Evolutionary conservation across 2,113 vertebrate species (phyloP).

Genomic region (Prunella fulvescens): DNA sequence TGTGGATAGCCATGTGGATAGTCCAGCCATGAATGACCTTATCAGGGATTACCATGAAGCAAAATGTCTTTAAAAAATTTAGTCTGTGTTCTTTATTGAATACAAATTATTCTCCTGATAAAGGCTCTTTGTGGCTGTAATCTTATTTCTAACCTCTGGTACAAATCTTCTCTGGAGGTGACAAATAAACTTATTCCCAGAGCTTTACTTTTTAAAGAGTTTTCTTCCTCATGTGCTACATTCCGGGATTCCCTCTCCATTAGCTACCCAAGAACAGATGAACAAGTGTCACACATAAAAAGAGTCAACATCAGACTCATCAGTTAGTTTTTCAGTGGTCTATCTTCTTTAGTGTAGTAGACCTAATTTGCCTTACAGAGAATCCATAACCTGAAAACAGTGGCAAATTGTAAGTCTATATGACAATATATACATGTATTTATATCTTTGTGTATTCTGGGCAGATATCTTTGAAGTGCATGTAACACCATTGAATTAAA

Average conservation of each 20-base stretch:
- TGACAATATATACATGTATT: not conserved
- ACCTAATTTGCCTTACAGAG: not conserved
- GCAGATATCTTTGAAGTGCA: not conserved
- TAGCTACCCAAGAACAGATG: not conserved
- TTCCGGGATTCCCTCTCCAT: not conserved
- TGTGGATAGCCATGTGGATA: no score
- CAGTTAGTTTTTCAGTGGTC: not conserved
- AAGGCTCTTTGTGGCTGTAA: not conserved
- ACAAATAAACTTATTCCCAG: not conserved
- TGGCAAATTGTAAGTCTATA: not conserved
- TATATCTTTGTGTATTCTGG: not conserved
- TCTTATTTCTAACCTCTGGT: not conserved
- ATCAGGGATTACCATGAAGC: not conserved
- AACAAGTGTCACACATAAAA: fast-evolving
- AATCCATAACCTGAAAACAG: not conserved
- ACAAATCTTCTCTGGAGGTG: not conserved
- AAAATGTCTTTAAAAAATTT: not conserved
- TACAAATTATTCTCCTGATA: not conserved
- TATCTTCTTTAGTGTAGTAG: not conserved
- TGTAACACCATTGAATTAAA: not conserved
- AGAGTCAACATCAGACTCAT: not conserved
- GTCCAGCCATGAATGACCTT: not conserved
- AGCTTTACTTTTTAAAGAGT: not conserved
- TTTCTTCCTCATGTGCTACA: not conserved
- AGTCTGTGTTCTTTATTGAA: not conserved